A percentile compares a stretch with the other conserved stretches of the same genome.
phyloP scores from a whole-genome alignment of 2,113 vertebrate genomes.

The Choloepus hoffmanni region DNA sequence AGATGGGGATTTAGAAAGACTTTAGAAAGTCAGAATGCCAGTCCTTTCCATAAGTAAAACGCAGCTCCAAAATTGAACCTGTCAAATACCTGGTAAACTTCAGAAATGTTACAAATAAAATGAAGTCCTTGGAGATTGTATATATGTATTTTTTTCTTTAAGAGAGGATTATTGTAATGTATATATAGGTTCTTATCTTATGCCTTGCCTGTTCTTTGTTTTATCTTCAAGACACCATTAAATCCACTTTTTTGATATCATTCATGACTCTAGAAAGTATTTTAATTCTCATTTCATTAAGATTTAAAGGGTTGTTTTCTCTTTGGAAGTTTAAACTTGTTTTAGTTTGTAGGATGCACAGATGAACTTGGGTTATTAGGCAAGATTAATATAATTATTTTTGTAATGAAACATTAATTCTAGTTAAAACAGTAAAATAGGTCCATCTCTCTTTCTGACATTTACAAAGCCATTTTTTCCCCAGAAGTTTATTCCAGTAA shows the following conservation, averaged over 20 bases:
- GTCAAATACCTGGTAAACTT: constrained; percentile 40
- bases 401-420: neutral
- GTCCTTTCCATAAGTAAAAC: constrained; percentile 9
- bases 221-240: neutral
- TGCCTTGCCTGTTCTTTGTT: too few relatives aligned
- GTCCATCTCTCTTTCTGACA: neutral
- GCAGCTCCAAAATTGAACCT: neutral
- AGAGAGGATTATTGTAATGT: too few relatives aligned
- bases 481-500: neutral
- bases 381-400: neutral
- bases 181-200: too few relatives aligned
- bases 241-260: neutral
- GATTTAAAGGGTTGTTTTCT: neutral
- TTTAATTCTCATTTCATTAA: neutral
- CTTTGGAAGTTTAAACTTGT: neutral
- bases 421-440: neutral
- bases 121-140: neutral
- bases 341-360: neutral
- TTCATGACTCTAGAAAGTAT: neutral
- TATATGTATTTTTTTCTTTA: neutral
- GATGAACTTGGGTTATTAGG: neutral
- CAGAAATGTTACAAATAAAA: constrained; percentile 33
- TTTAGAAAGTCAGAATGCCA: neutral
- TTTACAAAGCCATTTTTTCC: neutral
- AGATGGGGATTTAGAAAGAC: constrained; percentile 20